These are phyloP conservation scores for Copidosoma floridanum DNA, from an alignment of 1,140 invertebrate species.

Conservation along the genomic window DNA sequence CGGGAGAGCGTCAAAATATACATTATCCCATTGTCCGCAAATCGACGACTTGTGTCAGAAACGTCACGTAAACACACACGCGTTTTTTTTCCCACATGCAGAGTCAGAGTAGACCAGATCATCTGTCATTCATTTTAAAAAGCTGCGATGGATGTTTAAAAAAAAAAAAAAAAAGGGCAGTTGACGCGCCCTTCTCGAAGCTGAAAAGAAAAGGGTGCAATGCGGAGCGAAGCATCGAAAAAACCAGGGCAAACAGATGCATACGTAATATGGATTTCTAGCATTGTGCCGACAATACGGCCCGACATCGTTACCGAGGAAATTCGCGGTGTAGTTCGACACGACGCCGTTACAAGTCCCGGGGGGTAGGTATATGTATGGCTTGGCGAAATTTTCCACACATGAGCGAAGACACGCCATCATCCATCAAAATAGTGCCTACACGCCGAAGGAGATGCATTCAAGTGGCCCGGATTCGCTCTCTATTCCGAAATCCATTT, in stretches of 20 bases:
- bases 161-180: too few species aligned
- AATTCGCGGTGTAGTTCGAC: constrained; percentile 38
- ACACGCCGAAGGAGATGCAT: constrained; percentile 22
- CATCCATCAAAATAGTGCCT: constrained; percentile 47
- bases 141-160: too few species aligned
- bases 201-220: constrained; percentile 40
- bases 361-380: constrained; percentile 1
- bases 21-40: too few species aligned
- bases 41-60: too few species aligned
- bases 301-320: constrained; percentile 9
- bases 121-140: constrained; percentile 47
- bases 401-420: constrained; percentile 47
- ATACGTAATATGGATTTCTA: too few species aligned
- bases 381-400: constrained; percentile 48
- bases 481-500: constrained; percentile 49
- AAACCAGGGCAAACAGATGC: constrained; percentile 20
- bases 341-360: too few species aligned
- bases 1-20: too few species aligned
- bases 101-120: constrained; percentile 43
- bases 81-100: constrained; percentile 41
- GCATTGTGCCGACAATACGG: not conserved
- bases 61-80: too few species aligned
- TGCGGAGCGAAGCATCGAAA: not conserved
- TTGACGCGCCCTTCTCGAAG: constrained; percentile 23
- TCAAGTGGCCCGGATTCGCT: constrained; percentile 40